Evolutionary conservation across 2,797 vertebrate species (phyloP).

Genomic region (Poeciliopsis infans): DNA sequence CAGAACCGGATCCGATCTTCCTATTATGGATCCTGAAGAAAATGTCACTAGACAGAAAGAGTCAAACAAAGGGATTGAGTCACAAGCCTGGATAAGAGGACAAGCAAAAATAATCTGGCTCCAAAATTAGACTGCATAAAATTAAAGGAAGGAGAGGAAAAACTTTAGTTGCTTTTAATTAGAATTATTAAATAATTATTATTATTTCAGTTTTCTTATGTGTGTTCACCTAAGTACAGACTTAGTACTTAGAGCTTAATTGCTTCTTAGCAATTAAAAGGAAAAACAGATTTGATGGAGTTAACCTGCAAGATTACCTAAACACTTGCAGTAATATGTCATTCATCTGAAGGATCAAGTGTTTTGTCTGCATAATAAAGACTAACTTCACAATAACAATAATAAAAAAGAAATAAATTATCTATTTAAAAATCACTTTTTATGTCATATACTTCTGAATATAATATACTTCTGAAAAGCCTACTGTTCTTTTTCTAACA

Average conservation of each 20-base stretch:
- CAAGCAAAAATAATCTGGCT: neutral
- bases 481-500: neutral
- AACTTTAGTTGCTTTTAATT: neutral
- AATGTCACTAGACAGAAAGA: constrained; percentile 86
- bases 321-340: neutral
- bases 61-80: constrained; percentile 2
- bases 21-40: constrained; percentile 96
- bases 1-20: constrained; percentile 92
- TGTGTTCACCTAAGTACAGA: neutral
- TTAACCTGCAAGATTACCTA: neutral
- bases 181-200: no score
- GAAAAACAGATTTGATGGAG: neutral
- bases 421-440: neutral
- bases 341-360: neutral
- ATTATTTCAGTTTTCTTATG: neutral
- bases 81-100: neutral
- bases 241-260: no score
- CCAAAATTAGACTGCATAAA: neutral
- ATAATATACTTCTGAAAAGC: neutral
- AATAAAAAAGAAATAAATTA: neutral
- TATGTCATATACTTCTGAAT: no score
- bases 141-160: neutral
- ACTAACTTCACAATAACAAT: neutral
- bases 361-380: neutral
- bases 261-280: neutral